Evolutionary conservation across 2,113 vertebrate genomes (phyloP), one percentile per base, ranked within the genome.

Genomic region (Psilopogon haemacephalus): DNA sequence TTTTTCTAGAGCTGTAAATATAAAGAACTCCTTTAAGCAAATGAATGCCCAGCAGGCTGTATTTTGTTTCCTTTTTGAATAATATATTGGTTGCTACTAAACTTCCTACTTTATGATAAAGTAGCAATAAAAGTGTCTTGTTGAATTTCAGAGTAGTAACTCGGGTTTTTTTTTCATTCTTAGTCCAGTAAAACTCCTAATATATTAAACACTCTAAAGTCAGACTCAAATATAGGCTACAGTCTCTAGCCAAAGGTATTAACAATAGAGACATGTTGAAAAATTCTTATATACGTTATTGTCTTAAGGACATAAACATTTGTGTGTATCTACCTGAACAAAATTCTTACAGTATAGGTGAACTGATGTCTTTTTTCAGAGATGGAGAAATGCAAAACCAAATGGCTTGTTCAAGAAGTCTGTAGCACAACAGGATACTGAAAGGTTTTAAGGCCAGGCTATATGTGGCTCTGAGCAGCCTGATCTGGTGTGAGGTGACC

Each of bases 31-130:
- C 50, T 93, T 75, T 73, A 91, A 86, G 55, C 21, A 96, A 93
- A 91, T 44, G 26, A 94, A 90, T 78, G 54, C 86, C 90, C 67
- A 95, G 40, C 44, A 95, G 73, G 44, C 54, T 86, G 42, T 42
- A 42, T 82, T 84, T 86, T 84, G 16, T 90, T 94, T 90, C 89
- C 90, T 88, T 77, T 95, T 90, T 90, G 86, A 92, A 93, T 93
- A 95, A 86, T 94, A 62, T 32, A 90, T 88, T 90, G 7, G 4
- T 84, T 95, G 74, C 54, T 87, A 65, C 50, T 72, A 74, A 92
- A 88, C 62, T 88, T 95, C 86, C 58, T 90, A 42, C 33, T 84
- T 88, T 56, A 55, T 33, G 32, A 48, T 50, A 71, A 72, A 65
- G 54, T 40, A 76, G 46, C 12, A 84, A 86, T 60, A 86, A 84